Base-by-base conservation (phyloP, 2,797 vertebrate species). In the Sebastes itinus region DNA sequence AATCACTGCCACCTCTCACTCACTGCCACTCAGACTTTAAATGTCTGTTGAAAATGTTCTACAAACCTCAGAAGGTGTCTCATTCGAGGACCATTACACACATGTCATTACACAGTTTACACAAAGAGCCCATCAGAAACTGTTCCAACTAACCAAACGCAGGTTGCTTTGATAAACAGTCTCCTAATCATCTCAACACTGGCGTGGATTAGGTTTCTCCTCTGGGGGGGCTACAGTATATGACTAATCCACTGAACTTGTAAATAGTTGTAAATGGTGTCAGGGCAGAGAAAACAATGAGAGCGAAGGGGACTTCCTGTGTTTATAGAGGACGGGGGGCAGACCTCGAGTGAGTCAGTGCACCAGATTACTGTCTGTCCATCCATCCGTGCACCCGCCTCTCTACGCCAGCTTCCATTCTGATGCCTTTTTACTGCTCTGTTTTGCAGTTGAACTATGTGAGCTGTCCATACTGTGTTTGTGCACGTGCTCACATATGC, bases 231-330 rank as follows among this genome's bases (percentile, higher is more conserved):
- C 94, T 95, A 95, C 92, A 93, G 92, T 92, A 93, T 92, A 93
- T 92, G 92, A 94, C 94, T 96, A 96, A 95, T 94, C 94, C 92
- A 89, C 87, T 94, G 93, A 95, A 95, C 89, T 95, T 95, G 93
- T 94, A 94, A 94, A 96, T 95, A 93, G 90, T 95, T 94, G 84
- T 86, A 82, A 79, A 95, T 93, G 88, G 93, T 95, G 93, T 94
- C 89, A 92, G 93, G 89, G 87, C 90, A 95, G 94, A 94, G 90
- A 95, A 94, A 96, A 95, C 95, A 96, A 95, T 95, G 91, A 94
- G 94, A 93, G 90, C 80, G 82, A 91, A 93, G 94, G 91, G 94
- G 91, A 96, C 95, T 96, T 96, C 95, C 95, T 96, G 95, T 96
- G 94, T 96, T 95, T 95, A 96, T 92, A 95, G 92, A 95, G 92